These are phyloP conservation scores for Dolichopus griseipennis DNA, from an alignment of 2,888 invertebrate genomes.

Conservation along the genomic window DNA sequence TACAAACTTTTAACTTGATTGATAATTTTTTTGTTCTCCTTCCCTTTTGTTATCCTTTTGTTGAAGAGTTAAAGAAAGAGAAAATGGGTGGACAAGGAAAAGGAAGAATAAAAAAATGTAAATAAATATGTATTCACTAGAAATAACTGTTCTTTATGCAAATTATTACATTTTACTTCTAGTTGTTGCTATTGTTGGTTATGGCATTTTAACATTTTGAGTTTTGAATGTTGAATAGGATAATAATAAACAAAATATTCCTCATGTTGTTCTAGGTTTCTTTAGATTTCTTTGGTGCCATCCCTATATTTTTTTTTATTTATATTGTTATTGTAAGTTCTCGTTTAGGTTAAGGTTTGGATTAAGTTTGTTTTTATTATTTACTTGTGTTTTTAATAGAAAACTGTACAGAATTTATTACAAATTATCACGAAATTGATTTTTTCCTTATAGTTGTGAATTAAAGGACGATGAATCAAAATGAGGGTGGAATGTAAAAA, in stretches of 20 bases:
- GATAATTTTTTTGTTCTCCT: background rate
- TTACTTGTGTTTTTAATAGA: too few species aligned
- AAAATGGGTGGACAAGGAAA: background rate
- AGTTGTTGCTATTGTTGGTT: background rate
- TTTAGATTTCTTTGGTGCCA: too few species aligned
- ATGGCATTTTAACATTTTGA: background rate
- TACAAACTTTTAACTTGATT: background rate
- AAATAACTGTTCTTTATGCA: background rate
- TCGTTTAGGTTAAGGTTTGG: background rate
- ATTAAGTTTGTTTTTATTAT: too few species aligned
- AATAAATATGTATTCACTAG: background rate
- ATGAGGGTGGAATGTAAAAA: background rate
- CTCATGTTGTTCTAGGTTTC: too few species aligned
- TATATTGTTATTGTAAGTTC: background rate
- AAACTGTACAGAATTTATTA: background rate
- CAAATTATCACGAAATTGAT: background rate
- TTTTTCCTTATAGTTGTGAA: background rate
- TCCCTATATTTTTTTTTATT: background rate
- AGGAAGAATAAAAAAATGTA: background rate
- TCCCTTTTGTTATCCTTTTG: background rate
- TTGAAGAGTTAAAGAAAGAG: background rate
- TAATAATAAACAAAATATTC: too few species aligned
- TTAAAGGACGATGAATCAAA: background rate
- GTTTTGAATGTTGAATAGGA: background rate
- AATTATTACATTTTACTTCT: background rate